Conservation (phyloP, 64 coral and sea anemone genomes). For the Stichodactyla helianthus region DNA sequence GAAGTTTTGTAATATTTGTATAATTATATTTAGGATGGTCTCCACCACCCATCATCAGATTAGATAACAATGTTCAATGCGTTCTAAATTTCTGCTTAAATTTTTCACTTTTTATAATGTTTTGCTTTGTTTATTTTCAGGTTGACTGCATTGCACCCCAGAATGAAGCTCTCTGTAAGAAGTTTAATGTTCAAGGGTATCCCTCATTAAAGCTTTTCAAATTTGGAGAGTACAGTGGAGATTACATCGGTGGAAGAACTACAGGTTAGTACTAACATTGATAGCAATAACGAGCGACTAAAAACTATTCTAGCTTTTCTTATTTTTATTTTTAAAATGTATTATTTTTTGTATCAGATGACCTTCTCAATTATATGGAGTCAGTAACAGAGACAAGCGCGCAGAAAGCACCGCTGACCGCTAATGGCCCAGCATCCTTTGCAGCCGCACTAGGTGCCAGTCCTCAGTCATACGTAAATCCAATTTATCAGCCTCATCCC, state of each 20-base stretch:
- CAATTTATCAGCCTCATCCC: constrained; percentile 44
- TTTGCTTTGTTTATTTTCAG: background rate
- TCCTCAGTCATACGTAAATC: constrained; percentile 24
- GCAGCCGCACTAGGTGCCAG: constrained; percentile 31
- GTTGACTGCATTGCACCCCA: constrained; percentile 59
- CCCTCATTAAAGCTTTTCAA: constrained; percentile 77
- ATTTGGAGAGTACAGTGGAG: constrained; percentile 66
- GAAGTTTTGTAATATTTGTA: too few species aligned
- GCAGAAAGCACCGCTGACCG: constrained; percentile 47
- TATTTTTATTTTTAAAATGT: background rate
- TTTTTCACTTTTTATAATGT: background rate
- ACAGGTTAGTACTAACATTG: constrained; percentile 35
- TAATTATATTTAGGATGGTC: too few species aligned
- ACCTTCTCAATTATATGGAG: constrained; percentile 72
- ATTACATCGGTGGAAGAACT: constrained; percentile 70
- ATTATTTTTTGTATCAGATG: constrained; percentile 20
- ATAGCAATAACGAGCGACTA: background rate
- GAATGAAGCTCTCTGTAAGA: constrained; percentile 60
- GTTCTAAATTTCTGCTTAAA: background rate
- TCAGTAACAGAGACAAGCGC: constrained; percentile 52
- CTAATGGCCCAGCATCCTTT: constrained; percentile 28
- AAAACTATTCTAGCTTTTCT: too few species aligned
- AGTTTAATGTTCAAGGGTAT: constrained; percentile 75
- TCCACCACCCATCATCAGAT: background rate
- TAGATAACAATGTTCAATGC: background rate